Conservation (phyloP, 2,888 invertebrate genomes). For the Epinotia bilunana region DNA sequence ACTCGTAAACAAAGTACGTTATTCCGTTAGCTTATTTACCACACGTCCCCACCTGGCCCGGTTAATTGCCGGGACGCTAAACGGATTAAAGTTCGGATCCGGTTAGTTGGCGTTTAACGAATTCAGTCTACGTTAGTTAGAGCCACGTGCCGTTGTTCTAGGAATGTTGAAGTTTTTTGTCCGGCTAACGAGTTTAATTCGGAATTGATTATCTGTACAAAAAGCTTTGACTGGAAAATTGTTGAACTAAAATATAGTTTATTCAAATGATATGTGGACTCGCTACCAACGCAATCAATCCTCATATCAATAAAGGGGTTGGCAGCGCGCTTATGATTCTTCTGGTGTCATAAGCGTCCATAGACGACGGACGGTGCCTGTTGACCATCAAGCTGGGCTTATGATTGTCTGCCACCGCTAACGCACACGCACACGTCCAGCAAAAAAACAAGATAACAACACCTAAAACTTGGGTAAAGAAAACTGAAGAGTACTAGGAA, state of each 20-base stretch:
- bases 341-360: too few relatives aligned
- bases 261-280: too few relatives aligned
- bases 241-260: too few relatives aligned
- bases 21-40: constrained; percentile 44
- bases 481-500: not conserved
- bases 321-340: too few relatives aligned
- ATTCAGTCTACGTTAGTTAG: constrained; percentile 45
- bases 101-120: constrained; percentile 45
- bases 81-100: constrained; percentile 43
- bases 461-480: too few relatives aligned
- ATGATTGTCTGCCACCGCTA: too few relatives aligned
- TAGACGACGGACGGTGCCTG: too few relatives aligned
- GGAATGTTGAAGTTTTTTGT: constrained; percentile 14
- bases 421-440: not conserved
- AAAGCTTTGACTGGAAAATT: not conserved
- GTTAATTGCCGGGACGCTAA: constrained; percentile 43
- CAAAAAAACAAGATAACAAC: not conserved
- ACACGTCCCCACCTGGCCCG: constrained; percentile 43
- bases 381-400: too few relatives aligned
- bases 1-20: constrained; percentile 42
- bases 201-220: not conserved
- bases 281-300: not conserved
- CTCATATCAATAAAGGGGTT: too few relatives aligned
- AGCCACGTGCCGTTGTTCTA: constrained; percentile 41
- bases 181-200: constrained; percentile 26